phyloP scores from a whole-genome alignment of 53 echinoderm and acorn worm species.

The Pentamera pediparva region DNA sequence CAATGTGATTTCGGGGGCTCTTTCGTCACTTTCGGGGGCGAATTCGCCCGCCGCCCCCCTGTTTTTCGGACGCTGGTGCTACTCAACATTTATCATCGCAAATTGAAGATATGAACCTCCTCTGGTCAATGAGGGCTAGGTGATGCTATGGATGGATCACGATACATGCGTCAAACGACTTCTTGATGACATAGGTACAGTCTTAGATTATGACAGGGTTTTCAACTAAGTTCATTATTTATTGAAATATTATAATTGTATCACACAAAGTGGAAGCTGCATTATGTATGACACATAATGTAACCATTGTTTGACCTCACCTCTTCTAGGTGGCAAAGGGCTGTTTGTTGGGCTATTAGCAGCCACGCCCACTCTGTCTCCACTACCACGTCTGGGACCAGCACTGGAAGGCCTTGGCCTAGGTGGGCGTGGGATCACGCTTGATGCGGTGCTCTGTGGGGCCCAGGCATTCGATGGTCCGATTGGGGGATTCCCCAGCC shows the following conservation, averaged over 20 bases:
- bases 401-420: constrained; percentile 90
- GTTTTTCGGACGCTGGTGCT: too few relatives aligned
- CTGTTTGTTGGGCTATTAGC: constrained; percentile 70
- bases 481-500: neutral
- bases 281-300: neutral
- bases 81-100: too few relatives aligned
- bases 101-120: too few relatives aligned
- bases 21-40: too few relatives aligned
- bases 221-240: too few relatives aligned
- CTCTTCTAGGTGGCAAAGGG: constrained; percentile 85
- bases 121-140: too few relatives aligned
- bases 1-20: too few relatives aligned
- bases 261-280: too few relatives aligned
- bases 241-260: too few relatives aligned
- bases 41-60: too few relatives aligned
- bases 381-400: constrained; percentile 76
- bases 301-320: constrained; percentile 16
- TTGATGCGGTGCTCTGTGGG: constrained; percentile 14
- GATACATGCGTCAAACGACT: neutral
- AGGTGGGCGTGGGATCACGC: constrained; percentile 83
- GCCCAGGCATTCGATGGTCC: constrained; percentile 50
- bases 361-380: constrained; percentile 38
- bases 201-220: too few relatives aligned
- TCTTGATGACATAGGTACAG: neutral
- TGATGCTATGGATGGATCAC: neutral